A percentile compares a stretch with the other conserved stretches of the same genome.
Conservation (phyloP, 2,797 vertebrate species). For the Micromesistius poutassou region DNA sequence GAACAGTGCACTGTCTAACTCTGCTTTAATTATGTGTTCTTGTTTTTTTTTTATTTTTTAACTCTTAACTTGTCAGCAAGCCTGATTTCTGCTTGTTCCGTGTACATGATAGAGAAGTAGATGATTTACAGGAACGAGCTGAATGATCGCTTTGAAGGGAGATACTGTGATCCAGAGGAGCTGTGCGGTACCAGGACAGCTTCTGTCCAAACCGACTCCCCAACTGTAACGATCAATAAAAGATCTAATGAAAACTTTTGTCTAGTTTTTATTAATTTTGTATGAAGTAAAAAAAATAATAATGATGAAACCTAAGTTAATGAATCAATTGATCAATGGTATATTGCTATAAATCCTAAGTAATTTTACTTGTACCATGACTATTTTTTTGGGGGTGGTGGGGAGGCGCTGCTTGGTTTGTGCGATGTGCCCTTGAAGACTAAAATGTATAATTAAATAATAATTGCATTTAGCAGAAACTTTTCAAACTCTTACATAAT, state of each 20-base stretch:
- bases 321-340: neutral
- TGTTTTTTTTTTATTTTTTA: neutral
- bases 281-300: neutral
- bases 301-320: neutral
- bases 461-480: neutral
- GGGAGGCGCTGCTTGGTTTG: too few species aligned
- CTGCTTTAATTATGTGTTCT: constrained; percentile 31
- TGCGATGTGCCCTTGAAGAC: neutral
- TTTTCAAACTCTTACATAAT: too few species aligned
- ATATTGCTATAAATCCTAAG: neutral
- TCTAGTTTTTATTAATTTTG: too few species aligned
- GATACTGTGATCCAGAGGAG: constrained; percentile 56
- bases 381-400: too few species aligned
- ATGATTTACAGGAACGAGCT: constrained; percentile 34
- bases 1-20: constrained; percentile 48
- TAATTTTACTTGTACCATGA: neutral
- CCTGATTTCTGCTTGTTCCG: constrained; percentile 35
- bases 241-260: constrained; percentile 51
- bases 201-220: constrained; percentile 35
- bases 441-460: neutral
- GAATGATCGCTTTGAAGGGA: constrained; percentile 21
- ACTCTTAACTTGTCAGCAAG: constrained; percentile 33
- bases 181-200: constrained; percentile 31
- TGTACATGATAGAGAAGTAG: constrained; percentile 38
- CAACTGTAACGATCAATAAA: constrained; percentile 69